Base-by-base conservation (phyloP, 1,140 invertebrate species). In the Halictus rubicundus region DNA sequence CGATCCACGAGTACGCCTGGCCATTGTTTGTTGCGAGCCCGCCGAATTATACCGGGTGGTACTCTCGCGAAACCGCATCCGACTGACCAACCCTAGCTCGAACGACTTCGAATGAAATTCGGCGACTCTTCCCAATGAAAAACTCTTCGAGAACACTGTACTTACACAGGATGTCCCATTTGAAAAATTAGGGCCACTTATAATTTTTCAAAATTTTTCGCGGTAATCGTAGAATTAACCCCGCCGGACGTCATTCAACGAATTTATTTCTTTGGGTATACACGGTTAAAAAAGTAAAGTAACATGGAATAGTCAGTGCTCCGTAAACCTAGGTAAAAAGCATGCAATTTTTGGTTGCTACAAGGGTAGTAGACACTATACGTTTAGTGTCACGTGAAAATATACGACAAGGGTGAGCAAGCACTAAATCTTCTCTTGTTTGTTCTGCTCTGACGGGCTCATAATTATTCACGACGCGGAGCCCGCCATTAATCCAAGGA, bases 21-120 rank as follows among this genome's bases (percentile, higher is more conserved):
- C 73, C 66, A 80, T 87, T 86, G 83, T 87, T 86, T 85, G 85
- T 77, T 73, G 63, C 66, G 63, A 71, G 37, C 74, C 54, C 49
- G 54, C 49, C 16, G 42, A 78, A 78, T 78, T 72, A 65, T 78
- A 78, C 60, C 69, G 76, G 76, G 76, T 78, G 76, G 21, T 37
- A 23, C 10, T 16, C 25, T 23, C 9, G 16, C 5, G 6, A 32
- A 14, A 60, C 42, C 9, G 10, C 39, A 6, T 14, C 23, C 21
- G 21, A 8, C 39, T 49, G 64, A 66, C 64, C 39, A 21, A 2
- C 14, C 39, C 8, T 6, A 19, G 6, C 23, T 66, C 2, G n/a
- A 3, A 16, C n/a, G 39, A 49, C 14, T 32, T 27, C 7, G 27
- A 19, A 27, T 27, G 5, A 61, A 27, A 61, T 27, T 59, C 25